Evolutionary conservation across 2,888 invertebrate genomes (phyloP).

Genomic region (Branchinecta sandiegonensis): DNA sequence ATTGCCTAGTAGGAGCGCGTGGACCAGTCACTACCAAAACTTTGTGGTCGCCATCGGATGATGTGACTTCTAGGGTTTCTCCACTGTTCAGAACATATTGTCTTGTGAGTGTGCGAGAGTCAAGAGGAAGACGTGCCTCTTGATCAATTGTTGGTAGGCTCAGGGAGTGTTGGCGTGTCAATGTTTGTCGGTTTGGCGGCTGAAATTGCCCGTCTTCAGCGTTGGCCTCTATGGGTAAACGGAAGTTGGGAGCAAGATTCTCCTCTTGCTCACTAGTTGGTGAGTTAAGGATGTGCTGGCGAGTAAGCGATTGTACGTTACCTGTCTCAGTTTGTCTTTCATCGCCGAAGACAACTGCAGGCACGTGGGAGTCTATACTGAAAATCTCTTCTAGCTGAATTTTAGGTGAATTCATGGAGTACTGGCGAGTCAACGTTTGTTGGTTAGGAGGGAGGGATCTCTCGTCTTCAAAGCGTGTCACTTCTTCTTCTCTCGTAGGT

Average conservation of each 20-base stretch:
- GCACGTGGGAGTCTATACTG: too few species aligned
- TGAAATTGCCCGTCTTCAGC: too few species aligned
- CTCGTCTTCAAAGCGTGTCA: neutral
- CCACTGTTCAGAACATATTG: neutral
- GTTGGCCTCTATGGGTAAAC: too few species aligned
- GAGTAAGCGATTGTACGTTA: neutral
- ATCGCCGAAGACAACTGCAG: too few species aligned
- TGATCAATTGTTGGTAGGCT: too few species aligned
- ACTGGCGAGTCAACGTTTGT: constrained; percentile 1
- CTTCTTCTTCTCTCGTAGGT: neutral
- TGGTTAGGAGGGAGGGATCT: neutral
- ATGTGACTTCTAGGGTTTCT: neutral
- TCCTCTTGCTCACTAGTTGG: neutral
- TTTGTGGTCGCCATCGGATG: neutral
- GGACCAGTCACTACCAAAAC: neutral
- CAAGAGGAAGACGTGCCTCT: too few species aligned
- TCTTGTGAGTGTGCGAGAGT: neutral
- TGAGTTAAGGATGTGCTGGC: neutral
- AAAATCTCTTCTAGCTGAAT: neutral
- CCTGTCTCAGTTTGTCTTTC: too few species aligned
- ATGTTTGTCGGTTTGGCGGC: too few species aligned
- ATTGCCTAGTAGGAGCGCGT: constrained; percentile 2
- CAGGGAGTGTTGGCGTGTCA: too few species aligned
- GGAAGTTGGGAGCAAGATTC: neutral
- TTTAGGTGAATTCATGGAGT: neutral